Base-by-base conservation (phyloP, 2,797 vertebrate species). In the Karalla daura region DNA sequence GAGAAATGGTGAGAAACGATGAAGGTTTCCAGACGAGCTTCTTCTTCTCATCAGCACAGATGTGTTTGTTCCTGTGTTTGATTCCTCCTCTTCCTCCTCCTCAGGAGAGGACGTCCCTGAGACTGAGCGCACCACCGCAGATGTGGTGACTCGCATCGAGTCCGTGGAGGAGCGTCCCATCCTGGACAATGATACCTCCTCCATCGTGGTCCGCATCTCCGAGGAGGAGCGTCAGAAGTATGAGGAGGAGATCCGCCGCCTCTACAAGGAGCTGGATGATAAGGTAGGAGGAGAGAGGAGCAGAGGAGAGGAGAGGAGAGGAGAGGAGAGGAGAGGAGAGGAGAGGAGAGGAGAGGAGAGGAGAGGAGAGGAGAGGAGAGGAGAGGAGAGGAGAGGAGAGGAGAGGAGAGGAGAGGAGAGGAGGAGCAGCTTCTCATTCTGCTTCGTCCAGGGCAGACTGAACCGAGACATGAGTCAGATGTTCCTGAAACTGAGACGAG, bases 201-300 rank as follows among this genome's bases (percentile, higher is more conserved):
- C 96, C 66, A 93, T 97, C 1, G 96, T 95, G 60, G 92, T 94
- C 24, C 96, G 94, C 76, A 96, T 98, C 76, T 97, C 96, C 3
- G 97, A 98, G 88, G 94, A 95, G 7, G 97, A 98, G 88, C 95
- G 95, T 76, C 95, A 95, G 82, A 98, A 97, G 74, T 98, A 96
- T 67, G 97, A 99, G 85, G 96, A 96, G 83, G 96, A 99, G 92
- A 95, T 99, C 74, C 94, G 96, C 77, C 98, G 98, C 78, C 90
- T 99, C 3, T 99, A 98, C 89, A 99, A 99, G 88, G 97, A 99
- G 54, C 94, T 99, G 78, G 98, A 99, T 77, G 98, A 99, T 79
- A 98, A 99, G 95, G 98, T 98, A 20, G 11, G 15, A 0, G 35
- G 25, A 55, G 17, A 47, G 20, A 39, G 7, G 28, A 30, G 10